These are phyloP conservation scores for Oophaga pumilio DNA, from an alignment of 2,113 vertebrate species.

Conservation along the genomic window DNA sequence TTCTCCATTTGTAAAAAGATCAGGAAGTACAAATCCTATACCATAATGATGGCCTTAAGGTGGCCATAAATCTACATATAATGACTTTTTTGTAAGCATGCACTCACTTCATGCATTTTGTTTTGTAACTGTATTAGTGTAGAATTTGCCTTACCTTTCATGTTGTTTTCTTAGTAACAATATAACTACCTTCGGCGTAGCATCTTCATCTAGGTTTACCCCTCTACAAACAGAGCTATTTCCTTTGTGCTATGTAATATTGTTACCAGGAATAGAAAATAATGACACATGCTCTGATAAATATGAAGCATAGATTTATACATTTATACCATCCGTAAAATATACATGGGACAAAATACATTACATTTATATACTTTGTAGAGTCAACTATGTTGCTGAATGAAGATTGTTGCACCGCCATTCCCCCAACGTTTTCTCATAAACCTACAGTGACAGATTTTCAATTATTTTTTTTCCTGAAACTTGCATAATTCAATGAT, in stretches of 20 bases:
- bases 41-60: not conserved
- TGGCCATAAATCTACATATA: not conserved
- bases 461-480: not conserved
- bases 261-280: not conserved
- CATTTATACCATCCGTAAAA: not conserved
- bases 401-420: not conserved
- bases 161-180: not conserved
- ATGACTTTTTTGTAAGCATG: not conserved
- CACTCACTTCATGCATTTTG: not conserved
- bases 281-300: not conserved
- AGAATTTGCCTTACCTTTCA: slow-evolving; percentile 1
- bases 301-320: not conserved
- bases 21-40: not conserved
- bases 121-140: not conserved
- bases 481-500: not conserved
- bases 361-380: not conserved
- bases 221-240: not conserved
- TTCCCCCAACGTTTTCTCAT: no score
- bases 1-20: not conserved
- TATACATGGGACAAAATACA: not conserved
- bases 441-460: not conserved
- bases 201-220: not conserved
- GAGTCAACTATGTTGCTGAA: not conserved
- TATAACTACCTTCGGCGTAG: not conserved
- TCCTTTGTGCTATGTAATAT: not conserved